phyloP scores from a whole-genome alignment of 2,888 invertebrate species.

The Phortica okadai region DNA sequence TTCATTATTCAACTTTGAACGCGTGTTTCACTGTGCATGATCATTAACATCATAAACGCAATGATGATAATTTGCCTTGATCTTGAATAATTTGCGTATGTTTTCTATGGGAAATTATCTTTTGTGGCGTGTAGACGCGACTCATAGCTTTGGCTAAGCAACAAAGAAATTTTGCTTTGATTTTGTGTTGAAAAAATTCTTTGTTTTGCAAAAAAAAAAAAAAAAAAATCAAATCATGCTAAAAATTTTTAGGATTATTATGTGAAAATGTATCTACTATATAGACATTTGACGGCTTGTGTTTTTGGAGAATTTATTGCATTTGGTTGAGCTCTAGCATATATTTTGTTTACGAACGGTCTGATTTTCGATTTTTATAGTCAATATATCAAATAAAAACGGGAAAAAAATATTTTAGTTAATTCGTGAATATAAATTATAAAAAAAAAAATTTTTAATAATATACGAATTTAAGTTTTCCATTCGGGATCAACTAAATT shows the following conservation, averaged over 20 bases:
- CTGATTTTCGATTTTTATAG: not conserved
- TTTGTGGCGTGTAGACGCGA: not conserved
- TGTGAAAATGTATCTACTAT: not conserved
- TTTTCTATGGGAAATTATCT: not conserved
- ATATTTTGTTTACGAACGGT: not conserved
- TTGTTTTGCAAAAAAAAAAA: not conserved
- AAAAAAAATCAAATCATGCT: not conserved
- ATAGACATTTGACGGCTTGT: not conserved
- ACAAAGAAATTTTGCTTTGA: not conserved
- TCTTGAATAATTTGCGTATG: constrained; percentile 11
- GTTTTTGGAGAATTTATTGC: not conserved
- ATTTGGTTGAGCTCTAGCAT: not conserved
- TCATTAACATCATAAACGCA: not conserved
- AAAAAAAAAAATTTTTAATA: no score
- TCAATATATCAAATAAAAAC: not conserved
- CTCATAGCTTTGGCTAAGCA: not conserved
- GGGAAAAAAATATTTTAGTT: no score
- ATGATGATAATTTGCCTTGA: constrained; percentile 19
- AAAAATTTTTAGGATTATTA: not conserved
- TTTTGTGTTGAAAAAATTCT: not conserved
- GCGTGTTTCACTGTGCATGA: not conserved
- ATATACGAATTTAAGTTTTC: no score
- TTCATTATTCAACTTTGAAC: not conserved
- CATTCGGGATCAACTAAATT: no score
- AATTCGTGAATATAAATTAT: no score